phyloP scores from a whole-genome alignment of 2,113 vertebrate species.

The Myotis brandtii region DNA sequence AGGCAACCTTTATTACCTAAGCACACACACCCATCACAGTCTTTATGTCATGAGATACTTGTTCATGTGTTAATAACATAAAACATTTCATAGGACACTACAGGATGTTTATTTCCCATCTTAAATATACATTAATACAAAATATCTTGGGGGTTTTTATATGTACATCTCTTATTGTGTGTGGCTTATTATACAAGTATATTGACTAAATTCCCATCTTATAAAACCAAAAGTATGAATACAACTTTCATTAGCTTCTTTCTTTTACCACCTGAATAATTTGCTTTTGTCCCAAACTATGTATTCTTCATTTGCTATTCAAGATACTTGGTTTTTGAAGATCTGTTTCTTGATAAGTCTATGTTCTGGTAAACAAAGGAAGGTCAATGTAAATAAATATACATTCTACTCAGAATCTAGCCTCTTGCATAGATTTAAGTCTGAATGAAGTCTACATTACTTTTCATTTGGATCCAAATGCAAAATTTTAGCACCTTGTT shows the following conservation, averaged over 20 bases:
- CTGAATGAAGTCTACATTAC: neutral
- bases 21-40: neutral
- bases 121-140: neutral
- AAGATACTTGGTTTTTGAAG: neutral
- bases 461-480: slow-evolving; percentile 6
- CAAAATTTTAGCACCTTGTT: neutral
- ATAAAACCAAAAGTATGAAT: slow-evolving; percentile 9
- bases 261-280: neutral
- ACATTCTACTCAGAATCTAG: neutral
- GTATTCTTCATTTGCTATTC: neutral
- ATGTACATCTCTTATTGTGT: neutral
- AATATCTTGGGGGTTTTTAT: neutral
- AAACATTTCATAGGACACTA: neutral
- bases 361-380: neutral
- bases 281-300: neutral
- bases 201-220: neutral
- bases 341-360: neutral
- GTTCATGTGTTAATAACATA: neutral
- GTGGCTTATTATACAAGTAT: neutral
- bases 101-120: neutral
- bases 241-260: neutral
- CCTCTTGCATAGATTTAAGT: neutral
- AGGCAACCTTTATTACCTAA: neutral
- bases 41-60: neutral
- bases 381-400: neutral